These are phyloP conservation scores for Phortica variegata DNA, from an alignment of 1,140 invertebrate species.

Conservation along the genomic window DNA sequence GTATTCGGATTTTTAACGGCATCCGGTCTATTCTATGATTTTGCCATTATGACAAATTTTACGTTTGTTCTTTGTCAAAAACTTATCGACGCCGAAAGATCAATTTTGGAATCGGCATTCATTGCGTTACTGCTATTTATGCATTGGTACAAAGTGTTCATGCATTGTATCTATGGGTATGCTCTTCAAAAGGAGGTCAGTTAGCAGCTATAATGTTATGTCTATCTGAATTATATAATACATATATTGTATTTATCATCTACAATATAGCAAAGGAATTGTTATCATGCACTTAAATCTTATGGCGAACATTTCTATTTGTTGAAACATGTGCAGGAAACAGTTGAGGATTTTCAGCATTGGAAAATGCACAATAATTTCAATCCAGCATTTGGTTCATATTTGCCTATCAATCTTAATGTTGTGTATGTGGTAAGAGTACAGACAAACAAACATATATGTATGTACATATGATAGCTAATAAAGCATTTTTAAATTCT, in stretches of 20 bases:
- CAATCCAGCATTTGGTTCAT: slow-evolving; percentile 22
- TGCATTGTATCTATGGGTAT: slow-evolving; percentile 35
- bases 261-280: slow-evolving; percentile 26
- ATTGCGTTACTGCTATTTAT: slow-evolving; percentile 27
- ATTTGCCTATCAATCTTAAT: slow-evolving; percentile 17
- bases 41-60: slow-evolving; percentile 38
- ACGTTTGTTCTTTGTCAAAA: slow-evolving; percentile 42
- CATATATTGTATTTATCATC: neutral
- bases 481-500: neutral
- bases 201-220: neutral
- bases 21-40: slow-evolving; percentile 41
- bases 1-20: slow-evolving; percentile 28
- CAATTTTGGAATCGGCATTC: slow-evolving; percentile 28
- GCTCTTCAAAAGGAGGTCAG: slow-evolving; percentile 32
- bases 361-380: slow-evolving; percentile 43
- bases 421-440: slow-evolving; percentile 33
- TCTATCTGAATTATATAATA: neutral
- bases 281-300: slow-evolving; percentile 21
- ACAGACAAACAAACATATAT: neutral
- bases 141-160: slow-evolving; percentile 38
- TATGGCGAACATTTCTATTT: slow-evolving; percentile 21
- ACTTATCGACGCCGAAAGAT: slow-evolving; percentile 17
- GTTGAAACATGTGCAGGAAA: neutral
- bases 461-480: no score
- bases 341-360: slow-evolving; percentile 31